Conservation (phyloP, 2,797 vertebrate genomes). For the Anas bernieri region DNA sequence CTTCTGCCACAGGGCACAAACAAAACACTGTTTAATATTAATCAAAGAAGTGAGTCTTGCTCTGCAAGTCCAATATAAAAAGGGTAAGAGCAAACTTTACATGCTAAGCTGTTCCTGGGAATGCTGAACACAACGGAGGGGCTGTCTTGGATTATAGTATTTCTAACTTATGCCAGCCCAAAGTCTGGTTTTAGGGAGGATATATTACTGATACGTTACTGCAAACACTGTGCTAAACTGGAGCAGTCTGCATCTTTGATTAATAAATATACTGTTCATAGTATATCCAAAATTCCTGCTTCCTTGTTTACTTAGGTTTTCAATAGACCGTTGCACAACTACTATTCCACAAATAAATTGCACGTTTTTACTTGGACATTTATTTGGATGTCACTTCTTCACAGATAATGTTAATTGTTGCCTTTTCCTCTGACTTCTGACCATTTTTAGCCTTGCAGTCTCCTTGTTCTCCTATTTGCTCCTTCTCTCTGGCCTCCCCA, state of each 20-base stretch:
- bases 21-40: not conserved
- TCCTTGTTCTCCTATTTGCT: not conserved
- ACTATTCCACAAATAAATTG: not conserved
- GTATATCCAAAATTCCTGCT: not conserved
- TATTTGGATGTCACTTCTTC: not conserved
- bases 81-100: constrained; percentile 43
- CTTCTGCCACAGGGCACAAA: constrained; percentile 42
- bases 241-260: not conserved
- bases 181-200: not conserved
- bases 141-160: constrained; percentile 6
- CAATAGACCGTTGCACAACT: not conserved
- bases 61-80: constrained; percentile 5
- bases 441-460: not conserved
- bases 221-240: not conserved
- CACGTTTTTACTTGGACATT: not conserved
- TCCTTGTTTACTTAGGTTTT: not conserved
- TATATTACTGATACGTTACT: not conserved
- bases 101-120: constrained; percentile 1
- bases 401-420: not conserved
- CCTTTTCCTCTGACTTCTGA: not conserved
- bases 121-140: not conserved
- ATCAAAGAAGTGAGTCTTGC: constrained; percentile 10
- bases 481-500: not conserved
- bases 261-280: not conserved
- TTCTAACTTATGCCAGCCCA: not conserved